Base-by-base conservation (phyloP, 2,113 vertebrate genomes). In the Passer domesticus region DNA sequence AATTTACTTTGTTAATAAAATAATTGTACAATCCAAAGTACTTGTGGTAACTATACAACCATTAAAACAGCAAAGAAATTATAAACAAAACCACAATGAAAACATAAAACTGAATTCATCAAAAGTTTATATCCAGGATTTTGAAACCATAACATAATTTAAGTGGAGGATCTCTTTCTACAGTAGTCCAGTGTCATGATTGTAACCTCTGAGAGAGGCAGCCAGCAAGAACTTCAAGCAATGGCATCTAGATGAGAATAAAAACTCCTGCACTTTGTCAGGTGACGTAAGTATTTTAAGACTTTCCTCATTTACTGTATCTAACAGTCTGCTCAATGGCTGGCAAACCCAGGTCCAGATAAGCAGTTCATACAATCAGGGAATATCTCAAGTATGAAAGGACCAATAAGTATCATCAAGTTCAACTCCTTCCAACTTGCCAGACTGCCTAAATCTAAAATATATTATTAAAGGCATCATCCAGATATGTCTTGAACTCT, bases 321-420 rank as follows among this genome's bases (percentile, higher is more conserved):
- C 15, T 35, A 84, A 41, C 13, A 58, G 1, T 21, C 22, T 92
- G 33, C 11, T 33, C 23, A 49, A 13, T 44, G 69, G 12, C 21
- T 59, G 17, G 33, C 55, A 83, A 67, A 56, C 7, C 7, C 35
- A 43, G 21, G 10, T 22, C 12, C 62, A 64, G 33, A 31, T 23
- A 52, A 53, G 18, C 39, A 39, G 31, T 21, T 67, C 10, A 41
- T 11, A 66, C 37, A 58, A 43, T 39, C 39, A 53, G 28, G 44
- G 43, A 75, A 19, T 50, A 81, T 33, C 27, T 84, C 35, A 60
- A 20, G 9, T 21, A 37, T 0, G 0, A 68, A 52, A 10, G 19
- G 8, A 67, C 21, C 11, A 15, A 16, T 39, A 60, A 55, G 7
- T 16, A 60, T 16, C 8, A 16, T 27, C 0, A 0, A 43, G n/a